Base-by-base conservation (phyloP, 2,888 invertebrate species). In the Rhodophaea formosa region DNA sequence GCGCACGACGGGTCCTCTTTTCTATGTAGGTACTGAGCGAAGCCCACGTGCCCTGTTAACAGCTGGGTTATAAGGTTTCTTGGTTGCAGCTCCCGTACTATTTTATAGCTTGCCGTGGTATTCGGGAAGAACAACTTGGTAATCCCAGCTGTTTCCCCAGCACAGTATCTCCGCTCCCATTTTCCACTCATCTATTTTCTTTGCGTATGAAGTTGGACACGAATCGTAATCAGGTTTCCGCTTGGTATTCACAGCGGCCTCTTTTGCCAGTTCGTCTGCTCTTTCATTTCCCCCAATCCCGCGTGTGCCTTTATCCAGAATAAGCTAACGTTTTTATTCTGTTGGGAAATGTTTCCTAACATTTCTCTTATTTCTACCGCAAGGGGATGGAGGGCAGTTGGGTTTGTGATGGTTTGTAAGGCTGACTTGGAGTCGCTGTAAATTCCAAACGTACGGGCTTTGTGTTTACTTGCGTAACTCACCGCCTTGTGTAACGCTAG, bases 311-410 rank as follows among this genome's bases (percentile, higher is more conserved):
- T 23, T 3, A 23, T 5, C 23, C 23, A 23, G 23, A 23, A 23
- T 5, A 23, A 5, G 5, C 5, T 2, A 3, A 23, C 2, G 5
- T 5, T n/a, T 42, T 42, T 42, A n/a, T 42, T n/a, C n/a, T 42
- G 42, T 12, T 42, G 12, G 10, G 6, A n/a, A 42, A 42, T 42
- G n/a, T n/a, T n/a, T n/a, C n/a, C n/a, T n/a, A 42, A 1, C 6
- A n/a, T 42, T 42, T n/a, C n/a, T n/a, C 42, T 42, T 42, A n/a
- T 42, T 42, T 42, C n/a, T n/a, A 42, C 42, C n/a, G 42, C 42
- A 2, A 42, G n/a, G 1, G 42, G 10, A n/a, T 42, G 42, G 23
- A 23, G 23, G 23, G 23, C 2, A 23, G 23, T 23, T 23, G 23
- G 23, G 23, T 23, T 23, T 23, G 23, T 5, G 23, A 23, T 5